Conservation (phyloP, 2,888 invertebrate genomes). For the Cantharis rufa region DNA sequence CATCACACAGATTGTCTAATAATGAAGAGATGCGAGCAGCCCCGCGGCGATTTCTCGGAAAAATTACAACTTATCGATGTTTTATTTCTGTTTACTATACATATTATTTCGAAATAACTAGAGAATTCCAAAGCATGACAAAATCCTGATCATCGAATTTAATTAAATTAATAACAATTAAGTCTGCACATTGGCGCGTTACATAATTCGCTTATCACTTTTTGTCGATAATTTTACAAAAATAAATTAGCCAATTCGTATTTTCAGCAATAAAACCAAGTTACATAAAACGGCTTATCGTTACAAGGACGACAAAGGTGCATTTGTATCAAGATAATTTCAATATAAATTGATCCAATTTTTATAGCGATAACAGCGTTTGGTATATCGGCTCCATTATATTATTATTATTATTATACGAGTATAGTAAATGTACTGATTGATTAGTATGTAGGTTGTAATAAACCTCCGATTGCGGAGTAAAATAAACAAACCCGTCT, state of each 20-base stretch:
- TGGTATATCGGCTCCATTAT: no score
- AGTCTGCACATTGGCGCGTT: not conserved
- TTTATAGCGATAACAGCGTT: not conserved
- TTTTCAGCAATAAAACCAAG: not conserved
- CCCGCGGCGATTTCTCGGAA: not conserved
- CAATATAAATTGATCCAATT: not conserved
- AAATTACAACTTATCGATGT: not conserved
- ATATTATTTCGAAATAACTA: no score
- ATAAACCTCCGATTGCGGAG: no score
- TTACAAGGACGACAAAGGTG: not conserved
- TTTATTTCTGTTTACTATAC: not conserved
- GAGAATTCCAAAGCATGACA: not conserved
- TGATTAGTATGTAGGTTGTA: no score
- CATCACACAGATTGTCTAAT: not conserved
- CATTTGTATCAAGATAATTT: not conserved
- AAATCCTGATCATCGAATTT: not conserved
- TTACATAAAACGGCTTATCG: not conserved
- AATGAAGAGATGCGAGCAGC: not conserved
- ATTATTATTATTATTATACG: no score
- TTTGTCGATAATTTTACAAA: not conserved
- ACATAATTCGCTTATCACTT: not conserved
- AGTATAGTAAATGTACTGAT: no score
- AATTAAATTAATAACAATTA: not conserved
- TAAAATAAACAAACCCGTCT: no score
- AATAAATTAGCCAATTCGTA: not conserved